Evolutionary conservation across 2,797 vertebrate species (phyloP).

Genomic region (Tachyglossus aculeatus): DNA sequence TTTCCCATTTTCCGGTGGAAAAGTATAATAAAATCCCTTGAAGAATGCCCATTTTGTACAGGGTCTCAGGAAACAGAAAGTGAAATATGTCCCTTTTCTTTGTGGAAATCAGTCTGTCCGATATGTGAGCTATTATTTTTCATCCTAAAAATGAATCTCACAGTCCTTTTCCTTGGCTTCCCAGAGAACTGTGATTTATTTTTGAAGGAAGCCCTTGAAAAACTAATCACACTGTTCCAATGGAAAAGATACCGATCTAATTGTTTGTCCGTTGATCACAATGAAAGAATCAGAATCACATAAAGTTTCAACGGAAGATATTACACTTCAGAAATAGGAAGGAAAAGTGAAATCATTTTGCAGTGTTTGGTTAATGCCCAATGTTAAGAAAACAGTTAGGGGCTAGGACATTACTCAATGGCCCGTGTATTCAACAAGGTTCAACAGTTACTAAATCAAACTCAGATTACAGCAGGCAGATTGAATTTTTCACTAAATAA

Average conservation of each 20-base stretch:
- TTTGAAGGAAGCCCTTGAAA: constrained; percentile 19
- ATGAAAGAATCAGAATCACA: neutral
- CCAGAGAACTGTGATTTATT: neutral
- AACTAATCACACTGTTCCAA: constrained; percentile 26
- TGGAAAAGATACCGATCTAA: constrained; percentile 4
- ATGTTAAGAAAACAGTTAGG: neutral
- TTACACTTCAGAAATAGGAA: constrained; percentile 11
- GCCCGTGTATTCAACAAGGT: neutral
- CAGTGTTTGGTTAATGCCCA: neutral
- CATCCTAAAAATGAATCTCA: neutral
- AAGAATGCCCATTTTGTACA: too few species aligned
- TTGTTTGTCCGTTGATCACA: neutral
- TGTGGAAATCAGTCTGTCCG: neutral
- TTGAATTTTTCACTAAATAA: neutral
- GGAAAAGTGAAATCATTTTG: neutral
- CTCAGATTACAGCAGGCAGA: neutral
- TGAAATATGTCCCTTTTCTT: neutral
- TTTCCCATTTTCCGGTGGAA: too few species aligned
- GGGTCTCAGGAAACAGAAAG: neutral
- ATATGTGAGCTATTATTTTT: neutral
- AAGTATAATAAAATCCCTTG: too few species aligned
- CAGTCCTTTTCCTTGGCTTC: neutral
- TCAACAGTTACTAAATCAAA: constrained; percentile 1
- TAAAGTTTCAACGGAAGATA: neutral
- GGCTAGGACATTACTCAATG: neutral